phyloP scores from a whole-genome alignment of 2,797 vertebrate species.

The Ctenopoma multispine region DNA sequence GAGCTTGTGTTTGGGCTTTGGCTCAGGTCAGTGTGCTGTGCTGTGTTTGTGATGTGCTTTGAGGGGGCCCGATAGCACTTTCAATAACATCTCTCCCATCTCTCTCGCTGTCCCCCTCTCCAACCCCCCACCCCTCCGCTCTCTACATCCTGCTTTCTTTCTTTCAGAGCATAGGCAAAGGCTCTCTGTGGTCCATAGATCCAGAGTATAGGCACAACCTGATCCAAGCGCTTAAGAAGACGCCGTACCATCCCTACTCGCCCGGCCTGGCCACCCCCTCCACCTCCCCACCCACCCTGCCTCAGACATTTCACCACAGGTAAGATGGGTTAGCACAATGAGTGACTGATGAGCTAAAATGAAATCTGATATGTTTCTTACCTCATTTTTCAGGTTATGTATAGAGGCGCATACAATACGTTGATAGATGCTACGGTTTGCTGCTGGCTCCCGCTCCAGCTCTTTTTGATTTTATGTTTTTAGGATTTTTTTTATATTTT shows the following conservation, averaged over 20 bases:
- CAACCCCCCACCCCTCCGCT: neutral
- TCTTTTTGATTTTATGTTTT: too few relatives aligned
- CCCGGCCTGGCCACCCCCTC: conserved; percentile 92
- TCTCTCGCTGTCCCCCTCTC: conserved; percentile 10
- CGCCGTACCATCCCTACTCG: conserved; percentile 96
- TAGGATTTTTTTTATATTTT: too few relatives aligned
- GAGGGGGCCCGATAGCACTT: conserved; percentile 17
- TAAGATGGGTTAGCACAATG: conserved; percentile 44
- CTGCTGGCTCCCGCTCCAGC: too few relatives aligned
- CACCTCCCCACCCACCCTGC: conserved; percentile 85
- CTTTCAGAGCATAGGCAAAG: conserved; percentile 87
- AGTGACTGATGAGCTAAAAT: neutral
- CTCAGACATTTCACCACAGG: conserved; percentile 84
- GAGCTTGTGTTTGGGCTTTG: conserved; percentile 39
- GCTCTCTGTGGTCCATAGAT: conserved; percentile 89
- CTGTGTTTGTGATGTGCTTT: conserved; percentile 49
- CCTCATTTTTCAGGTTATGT: neutral
- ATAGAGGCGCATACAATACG: too few relatives aligned
- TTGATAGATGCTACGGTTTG: too few relatives aligned
- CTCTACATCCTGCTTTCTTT: neutral
- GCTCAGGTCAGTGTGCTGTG: conserved; percentile 26
- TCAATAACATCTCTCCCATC: conserved; percentile 44
- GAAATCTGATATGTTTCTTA: neutral
- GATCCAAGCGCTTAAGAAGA: conserved; percentile 99
- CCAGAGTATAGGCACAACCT: conserved; percentile 93